Percentiles rank a stretch among this genome's conserved stretches.
These are phyloP conservation scores for Ecliptopera silaceata DNA, from an alignment of 2,888 invertebrate genomes.

Conservation along the genomic window DNA sequence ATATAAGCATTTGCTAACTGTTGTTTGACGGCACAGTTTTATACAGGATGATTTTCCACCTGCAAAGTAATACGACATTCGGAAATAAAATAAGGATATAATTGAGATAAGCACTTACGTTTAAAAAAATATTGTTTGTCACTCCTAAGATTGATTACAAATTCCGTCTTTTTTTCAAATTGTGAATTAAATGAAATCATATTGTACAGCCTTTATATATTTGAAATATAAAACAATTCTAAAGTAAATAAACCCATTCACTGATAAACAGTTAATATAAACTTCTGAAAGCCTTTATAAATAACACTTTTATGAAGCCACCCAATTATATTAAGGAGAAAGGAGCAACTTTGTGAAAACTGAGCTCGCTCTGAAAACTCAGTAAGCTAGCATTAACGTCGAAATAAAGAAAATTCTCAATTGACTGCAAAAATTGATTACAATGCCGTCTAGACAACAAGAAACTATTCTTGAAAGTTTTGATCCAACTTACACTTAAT, in stretches of 20 bases:
- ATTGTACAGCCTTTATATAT: too few species aligned
- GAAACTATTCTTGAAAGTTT: conserved; percentile 23
- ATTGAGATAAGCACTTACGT: too few species aligned
- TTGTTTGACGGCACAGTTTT: not conserved
- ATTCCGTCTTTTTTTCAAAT: too few species aligned
- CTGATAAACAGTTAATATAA: conserved; percentile 5
- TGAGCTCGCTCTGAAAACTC: conserved; percentile 14
- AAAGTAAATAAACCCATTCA: conserved; percentile 10
- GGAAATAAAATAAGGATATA: too few species aligned
- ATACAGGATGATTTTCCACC: too few species aligned
- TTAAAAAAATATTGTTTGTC: too few species aligned
- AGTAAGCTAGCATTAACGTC: conserved; percentile 22
- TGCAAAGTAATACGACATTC: not conserved
- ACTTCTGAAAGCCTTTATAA: conserved; percentile 16
- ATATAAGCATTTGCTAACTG: not conserved
- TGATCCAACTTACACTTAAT: conserved; percentile 23
- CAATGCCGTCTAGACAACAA: conserved; percentile 50
- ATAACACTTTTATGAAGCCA: conserved; percentile 20
- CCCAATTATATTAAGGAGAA: conserved; percentile 22
- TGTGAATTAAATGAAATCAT: too few species aligned
- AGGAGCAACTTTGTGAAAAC: conserved; percentile 18
- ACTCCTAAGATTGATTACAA: too few species aligned
- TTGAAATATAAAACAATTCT: not conserved
- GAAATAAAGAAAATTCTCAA: conserved; percentile 42
- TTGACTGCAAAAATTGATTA: conserved; percentile 51